These are phyloP conservation scores for Microhierax caerulescens DNA, from an alignment of 2,797 vertebrate species.

Conservation along the genomic window DNA sequence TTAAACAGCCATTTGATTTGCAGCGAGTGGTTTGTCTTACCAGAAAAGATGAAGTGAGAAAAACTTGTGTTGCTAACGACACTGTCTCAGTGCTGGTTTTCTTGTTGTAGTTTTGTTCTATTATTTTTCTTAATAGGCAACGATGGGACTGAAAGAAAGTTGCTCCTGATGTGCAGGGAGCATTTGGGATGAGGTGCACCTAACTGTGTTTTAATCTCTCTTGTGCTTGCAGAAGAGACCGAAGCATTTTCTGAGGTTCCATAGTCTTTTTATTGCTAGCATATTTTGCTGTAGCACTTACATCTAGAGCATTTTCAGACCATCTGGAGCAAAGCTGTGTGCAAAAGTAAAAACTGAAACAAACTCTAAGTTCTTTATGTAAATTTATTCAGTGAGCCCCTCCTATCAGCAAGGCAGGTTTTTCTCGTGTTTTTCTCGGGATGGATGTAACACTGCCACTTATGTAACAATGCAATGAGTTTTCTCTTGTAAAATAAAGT, in stretches of 20 bases:
- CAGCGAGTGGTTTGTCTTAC: not conserved
- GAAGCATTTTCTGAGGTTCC: not conserved
- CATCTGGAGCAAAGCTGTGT: slow-evolving; percentile 34
- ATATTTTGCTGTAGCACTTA: not conserved
- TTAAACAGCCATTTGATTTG: not conserved
- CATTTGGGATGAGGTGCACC: not conserved
- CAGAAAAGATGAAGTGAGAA: not conserved
- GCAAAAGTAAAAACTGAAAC: not conserved
- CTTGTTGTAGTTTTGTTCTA: not conserved
- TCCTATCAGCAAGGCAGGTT: not conserved
- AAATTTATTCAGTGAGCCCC: not conserved
- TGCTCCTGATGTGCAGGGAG: not conserved
- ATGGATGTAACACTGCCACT: not conserved
- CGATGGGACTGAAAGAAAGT: not conserved
- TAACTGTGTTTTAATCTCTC: not conserved
- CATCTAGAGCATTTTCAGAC: not conserved
- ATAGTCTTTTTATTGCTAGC: not conserved
- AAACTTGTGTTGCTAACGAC: not conserved
- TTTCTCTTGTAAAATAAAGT: not conserved
- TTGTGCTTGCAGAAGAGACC: not conserved
- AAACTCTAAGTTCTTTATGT: not conserved
- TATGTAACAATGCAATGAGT: slow-evolving; percentile 29
- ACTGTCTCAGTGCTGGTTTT: not conserved
- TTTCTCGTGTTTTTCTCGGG: not conserved
- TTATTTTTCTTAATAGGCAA: not conserved